These are phyloP conservation scores for Mormyrus lacerda DNA, from an alignment of 2,113 vertebrate genomes.

Conservation along the genomic window DNA sequence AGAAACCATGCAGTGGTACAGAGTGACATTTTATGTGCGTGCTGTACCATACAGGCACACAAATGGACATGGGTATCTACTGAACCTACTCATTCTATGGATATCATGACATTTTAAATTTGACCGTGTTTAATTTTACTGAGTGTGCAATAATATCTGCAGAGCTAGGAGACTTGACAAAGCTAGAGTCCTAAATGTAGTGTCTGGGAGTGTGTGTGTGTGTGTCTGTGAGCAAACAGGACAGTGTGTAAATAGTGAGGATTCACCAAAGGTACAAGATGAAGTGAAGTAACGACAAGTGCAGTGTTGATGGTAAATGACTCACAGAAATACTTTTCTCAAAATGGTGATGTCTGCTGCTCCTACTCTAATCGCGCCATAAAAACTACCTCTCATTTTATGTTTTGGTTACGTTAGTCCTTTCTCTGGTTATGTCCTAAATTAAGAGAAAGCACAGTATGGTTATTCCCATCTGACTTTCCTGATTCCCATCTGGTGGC, in stretches of 20 bases:
- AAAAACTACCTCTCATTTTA: slow-evolving; percentile 60
- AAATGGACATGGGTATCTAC: background rate
- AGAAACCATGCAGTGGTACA: background rate
- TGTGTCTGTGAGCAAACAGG: slow-evolving; percentile 20
- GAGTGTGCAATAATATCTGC: slow-evolving; percentile 40
- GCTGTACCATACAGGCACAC: background rate
- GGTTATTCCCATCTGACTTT: background rate
- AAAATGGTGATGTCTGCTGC: slow-evolving; percentile 18
- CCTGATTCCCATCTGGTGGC: background rate
- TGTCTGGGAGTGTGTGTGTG: slow-evolving; percentile 16
- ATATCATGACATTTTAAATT: background rate
- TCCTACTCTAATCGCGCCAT: slow-evolving; percentile 19
- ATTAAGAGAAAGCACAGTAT: background rate
- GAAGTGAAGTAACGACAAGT: slow-evolving; percentile 41
- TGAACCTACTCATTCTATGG: background rate
- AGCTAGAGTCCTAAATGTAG: slow-evolving; percentile 17
- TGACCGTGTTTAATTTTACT: slow-evolving; percentile 42
- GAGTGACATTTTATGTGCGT: background rate
- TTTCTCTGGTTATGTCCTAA: background rate
- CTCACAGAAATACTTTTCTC: background rate
- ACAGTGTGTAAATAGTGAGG: slow-evolving; percentile 21
- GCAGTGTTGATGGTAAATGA: slow-evolving; percentile 12
- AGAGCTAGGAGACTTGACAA: slow-evolving; percentile 32
- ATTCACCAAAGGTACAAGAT: slow-evolving; percentile 10
- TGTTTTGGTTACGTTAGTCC: slow-evolving; percentile 19